phyloP scores from a whole-genome alignment of 2,113 vertebrate genomes.

The Datnioides undecimradiatus region DNA sequence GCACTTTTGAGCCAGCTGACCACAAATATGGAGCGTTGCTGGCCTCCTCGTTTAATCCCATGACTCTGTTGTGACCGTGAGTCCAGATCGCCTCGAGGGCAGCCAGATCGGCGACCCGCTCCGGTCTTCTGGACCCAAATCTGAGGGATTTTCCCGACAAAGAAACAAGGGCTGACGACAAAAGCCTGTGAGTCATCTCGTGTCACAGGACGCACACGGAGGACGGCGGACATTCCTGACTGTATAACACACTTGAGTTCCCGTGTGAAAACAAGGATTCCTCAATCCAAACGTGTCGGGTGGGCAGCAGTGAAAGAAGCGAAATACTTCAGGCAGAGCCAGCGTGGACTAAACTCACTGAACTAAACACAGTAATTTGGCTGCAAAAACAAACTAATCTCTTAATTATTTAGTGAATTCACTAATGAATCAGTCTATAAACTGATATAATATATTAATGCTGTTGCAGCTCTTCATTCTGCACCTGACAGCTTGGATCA shows the following conservation, averaged over 20 bases:
- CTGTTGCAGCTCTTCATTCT: background rate
- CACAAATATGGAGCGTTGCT: background rate
- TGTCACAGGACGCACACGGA: conserved; percentile 30
- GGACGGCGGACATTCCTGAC: conserved; percentile 30
- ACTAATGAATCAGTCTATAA: no score
- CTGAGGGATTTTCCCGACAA: conserved; percentile 51
- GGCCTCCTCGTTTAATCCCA: conserved; percentile 1
- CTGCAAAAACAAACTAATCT: no score
- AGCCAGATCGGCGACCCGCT: conserved; percentile 1
- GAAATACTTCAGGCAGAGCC: background rate
- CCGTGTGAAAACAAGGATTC: conserved; percentile 25
- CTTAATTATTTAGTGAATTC: background rate
- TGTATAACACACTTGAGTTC: conserved; percentile 6
- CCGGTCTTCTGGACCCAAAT: conserved; percentile 22
- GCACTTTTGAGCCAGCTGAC: conserved; percentile 12
- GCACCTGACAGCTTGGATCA: background rate
- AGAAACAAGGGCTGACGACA: conserved; percentile 19
- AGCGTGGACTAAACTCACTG: no score
- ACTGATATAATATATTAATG: background rate
- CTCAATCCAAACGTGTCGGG: background rate
- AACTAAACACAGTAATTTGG: no score
- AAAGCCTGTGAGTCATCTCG: conserved; percentile 42
- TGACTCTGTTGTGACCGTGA: conserved; percentile 29
- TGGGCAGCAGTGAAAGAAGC: background rate
- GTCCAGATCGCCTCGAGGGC: background rate